A percentile compares a stretch with the other conserved stretches of the same genome.
Evolutionary conservation across 2,888 invertebrate genomes (phyloP).

Genomic region (Drosophila yooni): DNA sequence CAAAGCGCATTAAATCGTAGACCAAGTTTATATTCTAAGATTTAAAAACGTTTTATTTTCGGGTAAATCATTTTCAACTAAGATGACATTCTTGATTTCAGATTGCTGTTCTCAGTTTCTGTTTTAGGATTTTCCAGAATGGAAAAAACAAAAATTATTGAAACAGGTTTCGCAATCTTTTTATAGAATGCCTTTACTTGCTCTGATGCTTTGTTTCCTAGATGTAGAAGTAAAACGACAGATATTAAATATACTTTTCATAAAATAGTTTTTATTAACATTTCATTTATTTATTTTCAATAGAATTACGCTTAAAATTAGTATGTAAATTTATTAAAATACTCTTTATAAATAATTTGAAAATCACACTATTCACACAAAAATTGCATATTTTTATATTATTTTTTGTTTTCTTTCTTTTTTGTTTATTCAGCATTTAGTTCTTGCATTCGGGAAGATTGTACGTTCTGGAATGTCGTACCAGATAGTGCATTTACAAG

Average conservation of each 20-base stretch:
- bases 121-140: background rate
- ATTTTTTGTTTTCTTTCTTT: slow-evolving; percentile 20
- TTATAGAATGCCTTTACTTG: background rate
- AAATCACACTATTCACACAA: slow-evolving; percentile 73
- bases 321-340: background rate
- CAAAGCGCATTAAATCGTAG: background rate
- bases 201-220: background rate
- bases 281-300: slow-evolving; percentile 28
- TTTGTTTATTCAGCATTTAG: slow-evolving; percentile 55
- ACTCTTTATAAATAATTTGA: slow-evolving; percentile 14
- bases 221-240: slow-evolving; percentile 54
- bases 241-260: slow-evolving; percentile 25
- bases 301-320: slow-evolving; percentile 38
- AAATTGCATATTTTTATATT: slow-evolving; percentile 79
- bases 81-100: background rate
- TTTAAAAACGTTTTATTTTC: background rate
- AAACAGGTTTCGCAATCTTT: background rate
- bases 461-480: slow-evolving; percentile 95
- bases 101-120: background rate
- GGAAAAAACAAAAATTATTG: background rate
- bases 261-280: slow-evolving; percentile 30
- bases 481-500: slow-evolving; percentile 99
- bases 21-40: background rate
- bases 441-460: slow-evolving; percentile 82
- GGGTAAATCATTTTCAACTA: background rate